Evolutionary conservation across 2,888 invertebrate genomes (phyloP).

Genomic region (Ophion costatus): DNA sequence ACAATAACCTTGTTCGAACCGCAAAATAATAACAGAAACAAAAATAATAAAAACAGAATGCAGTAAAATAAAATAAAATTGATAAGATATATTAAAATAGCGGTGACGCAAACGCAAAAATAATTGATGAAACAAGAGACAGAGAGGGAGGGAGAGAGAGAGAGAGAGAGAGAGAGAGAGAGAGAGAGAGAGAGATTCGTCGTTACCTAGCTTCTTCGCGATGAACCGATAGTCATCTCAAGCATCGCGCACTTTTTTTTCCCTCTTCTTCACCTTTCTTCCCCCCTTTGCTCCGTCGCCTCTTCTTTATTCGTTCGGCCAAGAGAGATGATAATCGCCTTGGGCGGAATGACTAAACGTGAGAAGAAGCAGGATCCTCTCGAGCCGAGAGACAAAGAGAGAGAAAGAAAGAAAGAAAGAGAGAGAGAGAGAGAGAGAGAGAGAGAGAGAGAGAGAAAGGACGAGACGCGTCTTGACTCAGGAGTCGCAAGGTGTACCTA

Average conservation of each 20-base stretch:
- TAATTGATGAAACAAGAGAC: too few relatives aligned
- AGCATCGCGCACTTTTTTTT: constrained; percentile 46
- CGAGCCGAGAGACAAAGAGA: constrained; percentile 38
- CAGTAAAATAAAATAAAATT: too few relatives aligned
- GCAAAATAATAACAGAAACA: too few relatives aligned
- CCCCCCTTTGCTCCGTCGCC: constrained; percentile 14
- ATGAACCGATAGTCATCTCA: constrained; percentile 66
- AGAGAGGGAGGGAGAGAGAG: neutral
- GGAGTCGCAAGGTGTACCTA: neutral
- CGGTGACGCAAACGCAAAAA: too few relatives aligned
- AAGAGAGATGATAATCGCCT: constrained; percentile 67
- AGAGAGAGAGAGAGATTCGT: constrained; percentile 67
- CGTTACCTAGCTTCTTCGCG: constrained; percentile 62
- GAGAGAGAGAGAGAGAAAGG: constrained; percentile 29
- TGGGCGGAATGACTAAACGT: constrained; percentile 74
- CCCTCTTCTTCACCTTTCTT: constrained; percentile 33
- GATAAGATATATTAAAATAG: too few relatives aligned
- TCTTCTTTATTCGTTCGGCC: constrained; percentile 63
- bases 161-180: constrained; percentile 3
- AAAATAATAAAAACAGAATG: too few relatives aligned
- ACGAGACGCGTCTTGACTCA: neutral
- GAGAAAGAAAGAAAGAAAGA: constrained; percentile 23
- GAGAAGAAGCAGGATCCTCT: constrained; percentile 70
- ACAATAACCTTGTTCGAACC: too few relatives aligned
- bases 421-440: constrained; percentile 28